A percentile compares a stretch with the other conserved stretches of the same genome.
These are phyloP conservation scores for Pyxicephalus adspersus DNA, from an alignment of 2,113 vertebrate species.

Conservation along the genomic window DNA sequence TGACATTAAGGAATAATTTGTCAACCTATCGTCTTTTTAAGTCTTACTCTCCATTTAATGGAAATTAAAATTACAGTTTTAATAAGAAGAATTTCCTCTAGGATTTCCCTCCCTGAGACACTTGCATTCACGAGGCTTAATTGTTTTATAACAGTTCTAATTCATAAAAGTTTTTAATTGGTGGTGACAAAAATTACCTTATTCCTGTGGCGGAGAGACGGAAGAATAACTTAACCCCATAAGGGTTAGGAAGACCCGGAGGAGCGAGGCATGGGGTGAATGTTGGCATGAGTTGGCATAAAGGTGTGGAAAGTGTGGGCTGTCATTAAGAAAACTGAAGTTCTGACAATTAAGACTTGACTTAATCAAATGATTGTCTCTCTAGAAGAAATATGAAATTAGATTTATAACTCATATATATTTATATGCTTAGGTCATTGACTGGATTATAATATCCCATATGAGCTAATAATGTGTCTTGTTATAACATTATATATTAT, in stretches of 20 bases:
- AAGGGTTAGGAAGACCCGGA: constrained; percentile 21
- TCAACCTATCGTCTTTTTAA: constrained; percentile 78
- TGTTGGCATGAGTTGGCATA: background rate
- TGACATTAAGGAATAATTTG: constrained; percentile 87
- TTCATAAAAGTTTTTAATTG: constrained; percentile 84
- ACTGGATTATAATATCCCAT: constrained; percentile 19
- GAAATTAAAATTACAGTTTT: constrained; percentile 86
- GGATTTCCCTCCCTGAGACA: constrained; percentile 80
- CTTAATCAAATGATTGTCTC: constrained; percentile 1
- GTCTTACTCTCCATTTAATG: constrained; percentile 83
- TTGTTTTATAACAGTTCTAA: constrained; percentile 85
- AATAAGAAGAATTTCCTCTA: constrained; percentile 85
- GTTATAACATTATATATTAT: background rate
- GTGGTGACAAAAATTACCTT: constrained; percentile 81
- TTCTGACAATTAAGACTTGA: constrained; percentile 1
- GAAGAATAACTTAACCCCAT: constrained; percentile 62
- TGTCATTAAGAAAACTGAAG: background rate
- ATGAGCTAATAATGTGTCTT: background rate
- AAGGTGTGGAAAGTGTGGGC: background rate
- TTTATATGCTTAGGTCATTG: background rate
- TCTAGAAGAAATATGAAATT: background rate
- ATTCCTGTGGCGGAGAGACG: constrained; percentile 70
- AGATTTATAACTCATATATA: constrained; percentile 10
- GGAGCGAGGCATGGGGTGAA: background rate
- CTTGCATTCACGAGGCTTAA: constrained; percentile 80